Evolutionary conservation across 1,140 invertebrate genomes (phyloP).

Genomic region (Temnothorax nylanderi): DNA sequence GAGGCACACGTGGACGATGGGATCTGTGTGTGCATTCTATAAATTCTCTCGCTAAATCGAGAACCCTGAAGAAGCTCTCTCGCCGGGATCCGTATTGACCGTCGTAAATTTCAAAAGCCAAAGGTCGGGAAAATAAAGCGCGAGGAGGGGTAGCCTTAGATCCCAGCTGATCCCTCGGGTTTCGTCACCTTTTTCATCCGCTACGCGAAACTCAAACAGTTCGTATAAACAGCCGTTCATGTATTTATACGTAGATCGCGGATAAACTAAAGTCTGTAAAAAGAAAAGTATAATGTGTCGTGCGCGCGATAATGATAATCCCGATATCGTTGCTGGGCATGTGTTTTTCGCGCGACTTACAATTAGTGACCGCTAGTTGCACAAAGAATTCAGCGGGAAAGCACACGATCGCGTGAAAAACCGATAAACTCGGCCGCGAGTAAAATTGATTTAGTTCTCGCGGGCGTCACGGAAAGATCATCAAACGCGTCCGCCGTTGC

Average conservation of each 20-base stretch:
- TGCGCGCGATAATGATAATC: not conserved
- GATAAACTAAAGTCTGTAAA: not conserved
- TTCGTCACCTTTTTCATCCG: not conserved
- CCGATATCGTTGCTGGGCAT: not conserved
- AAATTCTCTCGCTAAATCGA: conserved; percentile 28
- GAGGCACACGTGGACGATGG: conserved; percentile 8
- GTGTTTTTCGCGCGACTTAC: not conserved
- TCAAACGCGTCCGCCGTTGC: not conserved
- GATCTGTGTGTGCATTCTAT: not conserved
- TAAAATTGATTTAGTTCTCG: conserved; percentile 10
- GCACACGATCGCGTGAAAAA: conserved; percentile 1
- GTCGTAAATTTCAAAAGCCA: conserved; percentile 24
- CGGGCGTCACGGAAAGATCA: not conserved
- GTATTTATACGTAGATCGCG: not conserved
- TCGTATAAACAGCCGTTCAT: not conserved
- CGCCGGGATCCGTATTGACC: conserved; percentile 8
- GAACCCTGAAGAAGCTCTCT: conserved; percentile 3
- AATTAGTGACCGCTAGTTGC: not conserved
- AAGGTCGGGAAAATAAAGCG: not conserved
- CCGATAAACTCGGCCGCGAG: not conserved
- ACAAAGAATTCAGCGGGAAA: not conserved
- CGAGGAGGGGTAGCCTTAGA: not conserved
- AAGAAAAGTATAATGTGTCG: not conserved
- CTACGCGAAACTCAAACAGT: not conserved
- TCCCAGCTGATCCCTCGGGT: not conserved